Base-by-base conservation (phyloP, 2,888 invertebrate genomes). In the Caenorhabditis imperialis region DNA sequence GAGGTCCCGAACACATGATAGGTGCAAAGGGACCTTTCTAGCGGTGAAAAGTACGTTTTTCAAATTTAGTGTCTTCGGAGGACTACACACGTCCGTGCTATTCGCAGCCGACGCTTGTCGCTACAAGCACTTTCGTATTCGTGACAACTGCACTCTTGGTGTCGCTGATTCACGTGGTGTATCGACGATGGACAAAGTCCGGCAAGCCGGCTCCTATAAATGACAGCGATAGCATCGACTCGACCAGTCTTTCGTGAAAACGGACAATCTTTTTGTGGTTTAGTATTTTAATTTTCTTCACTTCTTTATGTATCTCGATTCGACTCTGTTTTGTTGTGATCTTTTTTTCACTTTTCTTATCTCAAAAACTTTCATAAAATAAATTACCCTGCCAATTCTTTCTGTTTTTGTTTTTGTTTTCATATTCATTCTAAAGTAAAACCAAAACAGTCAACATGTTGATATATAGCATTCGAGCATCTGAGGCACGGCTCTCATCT, bases 1-100 rank as follows among this genome's bases (percentile, higher is more conserved):
- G n/a, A n/a, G n/a, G n/a, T 16, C 42, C 37, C 50, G 71, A 71
- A 71, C 62, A 61, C 62, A 62, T 71, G 71, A 71, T 61, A 67
- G 67, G 67, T 61, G 54, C 60, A 71, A 71, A 54, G 27, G 55
- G 62, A 71, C 71, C 60, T 67, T 48, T 40, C 57, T 51, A n/a
- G n/a, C n/a, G n/a, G n/a, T n/a, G n/a, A n/a, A n/a, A n/a, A n/a
- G n/a, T n/a, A n/a, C n/a, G n/a, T n/a, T n/a, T n/a, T n/a, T n/a
- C n/a, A n/a, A 48, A 65, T 73, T 73, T 30, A 73, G 73, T 73
- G 22, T 73, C 73, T 33, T 73, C 73, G 23, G 71, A 71, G 62
- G 57, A 71, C 71, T 71, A 71, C 62, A 23, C 57, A 22, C 55
- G 42, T 16, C 38, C 69, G 25, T 74, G 67, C 61, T 67, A 54